Evolutionary conservation across 2,888 invertebrate genomes (phyloP), one percentile per base, ranked within the genome.

Genomic region (Leucoptera coffeella): DNA sequence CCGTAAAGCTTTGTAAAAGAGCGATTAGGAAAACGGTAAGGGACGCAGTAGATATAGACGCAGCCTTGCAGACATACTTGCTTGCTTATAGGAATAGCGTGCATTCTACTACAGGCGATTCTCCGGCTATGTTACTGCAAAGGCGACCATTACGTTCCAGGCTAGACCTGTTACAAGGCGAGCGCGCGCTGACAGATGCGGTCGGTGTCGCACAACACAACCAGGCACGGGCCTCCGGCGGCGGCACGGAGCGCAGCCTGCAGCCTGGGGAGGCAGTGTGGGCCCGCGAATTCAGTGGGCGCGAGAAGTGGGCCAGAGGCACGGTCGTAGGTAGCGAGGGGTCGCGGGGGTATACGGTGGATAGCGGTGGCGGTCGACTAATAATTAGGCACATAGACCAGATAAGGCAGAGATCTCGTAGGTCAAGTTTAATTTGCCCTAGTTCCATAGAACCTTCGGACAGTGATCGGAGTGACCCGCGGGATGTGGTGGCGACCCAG

Each of bases 1-100:
- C 25, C 1, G 31, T 29, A 12, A 23, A 23, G n/a, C 6, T 29
- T 3, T 28, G 25, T 12, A 30, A 30, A 12, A 12, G 19, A n/a
- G 27, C 28, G 2, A 22, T 30, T 2, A 30, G 28, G 11, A 30
- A 30, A 8, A 26, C 30, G 1, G 12, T 11, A 3, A n/a, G 20
- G 14, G 30, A 30, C 6, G 8, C 12, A 1, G 2, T 8, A 13
- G 19, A 27, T 4, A 4, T 24, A 6, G 27, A 27, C 5, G 5
- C 12, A 4, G 30, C 27, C 2, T 14, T 30, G 2, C 30, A 30
- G 23, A 3, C 14, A 2, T 24, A 21, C 10, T 20, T 27, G 9
- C 15, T 27, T n/a, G 14, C 21, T 4, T 27, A 27, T n/a, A 11
- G 27, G 12, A 27, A 27, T 11, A 22, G 22, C 2, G 15, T 10